Conservation (phyloP, 2,888 invertebrate genomes). For the Andrena bucephala region DNA sequence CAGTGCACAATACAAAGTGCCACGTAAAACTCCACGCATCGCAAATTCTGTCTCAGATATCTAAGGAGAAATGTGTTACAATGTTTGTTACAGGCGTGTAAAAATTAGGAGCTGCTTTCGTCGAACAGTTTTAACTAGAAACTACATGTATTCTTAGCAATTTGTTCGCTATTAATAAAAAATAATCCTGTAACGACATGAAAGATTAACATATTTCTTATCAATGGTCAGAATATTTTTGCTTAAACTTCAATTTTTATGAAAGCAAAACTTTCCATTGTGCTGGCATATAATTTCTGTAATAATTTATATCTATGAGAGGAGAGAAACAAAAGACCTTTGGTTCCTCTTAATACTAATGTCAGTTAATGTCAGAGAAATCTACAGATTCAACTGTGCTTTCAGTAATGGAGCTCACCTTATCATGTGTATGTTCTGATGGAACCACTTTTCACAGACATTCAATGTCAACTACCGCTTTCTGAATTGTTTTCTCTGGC, state of each 20-base stretch:
- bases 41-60: slow-evolving; percentile 43
- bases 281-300: not conserved
- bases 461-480: slow-evolving; percentile 75
- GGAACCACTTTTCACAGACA: slow-evolving; percentile 76
- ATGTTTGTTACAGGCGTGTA: no score
- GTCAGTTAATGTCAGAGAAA: slow-evolving; percentile 1
- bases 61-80: slow-evolving; percentile 4
- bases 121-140: no score
- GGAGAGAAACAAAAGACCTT: not conserved
- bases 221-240: not conserved
- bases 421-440: slow-evolving; percentile 62
- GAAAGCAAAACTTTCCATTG: not conserved
- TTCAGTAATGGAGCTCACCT: slow-evolving; percentile 40
- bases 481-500: slow-evolving; percentile 79
- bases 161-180: no score
- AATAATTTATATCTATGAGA: not conserved
- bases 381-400: slow-evolving; percentile 17
- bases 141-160: no score
- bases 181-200: no score
- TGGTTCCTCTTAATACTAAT: not conserved
- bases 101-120: no score
- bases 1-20: slow-evolving; percentile 84
- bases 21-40: slow-evolving; percentile 83
- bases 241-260: slow-evolving; percentile 8
- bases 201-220: no score